Conservation (phyloP, 2,113 vertebrate genomes). For the Takifugu flavidus region DNA sequence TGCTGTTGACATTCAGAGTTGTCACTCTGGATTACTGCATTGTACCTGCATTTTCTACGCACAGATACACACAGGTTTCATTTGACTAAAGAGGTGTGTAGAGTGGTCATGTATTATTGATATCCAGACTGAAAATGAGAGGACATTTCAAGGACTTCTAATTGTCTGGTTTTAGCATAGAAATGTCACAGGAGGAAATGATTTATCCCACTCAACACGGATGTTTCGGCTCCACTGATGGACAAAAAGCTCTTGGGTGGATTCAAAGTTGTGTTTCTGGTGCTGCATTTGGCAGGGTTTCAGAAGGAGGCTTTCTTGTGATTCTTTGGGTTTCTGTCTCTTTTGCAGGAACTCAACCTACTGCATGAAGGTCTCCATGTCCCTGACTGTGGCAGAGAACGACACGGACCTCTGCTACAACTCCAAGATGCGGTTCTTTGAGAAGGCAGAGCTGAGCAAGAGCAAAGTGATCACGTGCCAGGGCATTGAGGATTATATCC, state of each 20-base stretch:
- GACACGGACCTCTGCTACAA: constrained; percentile 97
- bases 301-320: background rate
- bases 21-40: constrained; percentile 24
- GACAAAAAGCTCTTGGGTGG: background rate
- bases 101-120: constrained; percentile 19
- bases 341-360: constrained; percentile 95
- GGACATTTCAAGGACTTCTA: constrained; percentile 19
- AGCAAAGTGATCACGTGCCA: constrained; percentile 94
- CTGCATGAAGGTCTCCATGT: constrained; percentile 99
- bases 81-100: constrained; percentile 4
- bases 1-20: constrained; percentile 49
- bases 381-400: constrained; percentile 92
- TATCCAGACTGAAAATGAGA: constrained; percentile 26
- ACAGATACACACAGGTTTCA: background rate
- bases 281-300: constrained; percentile 2
- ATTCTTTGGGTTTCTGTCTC: constrained; percentile 10
- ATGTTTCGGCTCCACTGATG: background rate
- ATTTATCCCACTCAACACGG: no score
- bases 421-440: constrained; percentile 96
- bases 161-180: constrained; percentile 8
- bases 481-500: constrained; percentile 90
- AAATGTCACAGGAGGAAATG: no score
- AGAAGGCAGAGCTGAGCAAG: constrained; percentile 98
- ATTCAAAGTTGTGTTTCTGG: background rate
- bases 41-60: constrained; percentile 1